These are phyloP conservation scores for Nothura maculosa DNA, from an alignment of 2,797 vertebrate species.

Conservation along the genomic window DNA sequence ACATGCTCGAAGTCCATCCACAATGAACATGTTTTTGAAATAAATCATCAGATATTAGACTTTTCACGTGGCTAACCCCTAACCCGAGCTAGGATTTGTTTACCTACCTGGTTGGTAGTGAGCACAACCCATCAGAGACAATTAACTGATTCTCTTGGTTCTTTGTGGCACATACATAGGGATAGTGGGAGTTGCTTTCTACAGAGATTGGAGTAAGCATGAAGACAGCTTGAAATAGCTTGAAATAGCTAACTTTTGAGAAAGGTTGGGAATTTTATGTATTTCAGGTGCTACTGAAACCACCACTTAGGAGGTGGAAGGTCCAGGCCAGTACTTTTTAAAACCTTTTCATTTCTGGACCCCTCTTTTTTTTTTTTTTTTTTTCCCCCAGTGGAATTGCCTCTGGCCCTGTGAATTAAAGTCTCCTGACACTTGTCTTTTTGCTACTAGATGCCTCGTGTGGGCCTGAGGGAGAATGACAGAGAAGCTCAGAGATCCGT, in stretches of 20 bases:
- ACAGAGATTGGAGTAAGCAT: not conserved
- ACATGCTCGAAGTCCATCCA: not conserved
- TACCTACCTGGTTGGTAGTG: not conserved
- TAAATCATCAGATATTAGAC: not conserved
- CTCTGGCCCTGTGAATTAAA: not conserved
- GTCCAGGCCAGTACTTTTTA: not conserved
- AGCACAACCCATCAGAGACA: not conserved
- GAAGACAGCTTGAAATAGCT: not conserved
- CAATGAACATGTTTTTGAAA: not conserved
- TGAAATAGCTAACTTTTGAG: not conserved
- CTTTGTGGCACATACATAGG: not conserved
- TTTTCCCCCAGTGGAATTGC: not conserved
- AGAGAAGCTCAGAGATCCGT: not conserved
- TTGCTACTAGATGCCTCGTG: not conserved
- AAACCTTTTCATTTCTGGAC: not conserved
- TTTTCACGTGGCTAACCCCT: not conserved
- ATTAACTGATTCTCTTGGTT: not conserved
- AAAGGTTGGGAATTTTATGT: not conserved
- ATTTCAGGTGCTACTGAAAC: not conserved
- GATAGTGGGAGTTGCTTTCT: not conserved
- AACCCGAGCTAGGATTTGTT: rapidly evolving
- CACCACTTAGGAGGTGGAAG: not conserved
- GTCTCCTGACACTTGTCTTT: not conserved
- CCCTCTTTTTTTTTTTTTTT: too few species aligned
- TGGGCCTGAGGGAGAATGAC: not conserved